These are phyloP conservation scores for Philereme transversata DNA, from an alignment of 2,888 invertebrate genomes.

Conservation along the genomic window DNA sequence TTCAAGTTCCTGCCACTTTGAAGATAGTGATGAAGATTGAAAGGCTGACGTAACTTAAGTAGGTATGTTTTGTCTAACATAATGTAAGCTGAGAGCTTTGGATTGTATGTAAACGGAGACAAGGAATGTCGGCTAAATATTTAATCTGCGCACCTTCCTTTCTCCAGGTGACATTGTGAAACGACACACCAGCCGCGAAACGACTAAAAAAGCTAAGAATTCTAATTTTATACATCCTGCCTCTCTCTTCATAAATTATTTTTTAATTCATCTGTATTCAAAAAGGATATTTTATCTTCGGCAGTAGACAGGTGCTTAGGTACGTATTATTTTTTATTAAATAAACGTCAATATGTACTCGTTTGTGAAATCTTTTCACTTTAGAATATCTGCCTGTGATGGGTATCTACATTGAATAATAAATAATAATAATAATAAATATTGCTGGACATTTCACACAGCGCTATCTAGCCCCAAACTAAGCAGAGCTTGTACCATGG, in stretches of 20 bases:
- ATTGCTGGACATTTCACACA: no score
- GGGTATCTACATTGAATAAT: slow-evolving; percentile 40
- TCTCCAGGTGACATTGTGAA: slow-evolving; percentile 24
- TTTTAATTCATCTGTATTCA: no score
- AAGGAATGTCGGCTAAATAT: slow-evolving; percentile 46
- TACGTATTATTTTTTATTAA: background rate
- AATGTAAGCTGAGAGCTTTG: slow-evolving; percentile 27
- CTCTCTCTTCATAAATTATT: no score
- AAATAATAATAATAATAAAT: no score
- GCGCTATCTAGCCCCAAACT: no score
- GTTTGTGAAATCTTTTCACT: slow-evolving; percentile 13
- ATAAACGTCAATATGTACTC: slow-evolving; percentile 7
- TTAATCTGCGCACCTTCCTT: slow-evolving; percentile 43
- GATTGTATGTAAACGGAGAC: slow-evolving; percentile 43
- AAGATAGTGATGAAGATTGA: slow-evolving; percentile 32
- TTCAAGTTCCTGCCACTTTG: slow-evolving; percentile 31
- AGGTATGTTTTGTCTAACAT: slow-evolving; percentile 27
- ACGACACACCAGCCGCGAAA: slow-evolving; percentile 19
- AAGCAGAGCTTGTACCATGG: no score
- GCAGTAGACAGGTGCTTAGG: no score
- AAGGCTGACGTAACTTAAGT: slow-evolving; percentile 22
- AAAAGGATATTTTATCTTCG: no score
- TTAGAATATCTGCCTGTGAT: slow-evolving; percentile 28
- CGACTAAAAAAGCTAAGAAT: slow-evolving; percentile 16
- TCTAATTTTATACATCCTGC: slow-evolving; percentile 6